Percentiles rank a stretch among this genome's conserved stretches.
Conservation (phyloP, 2,888 invertebrate genomes). For the Orthosia gothica region DNA sequence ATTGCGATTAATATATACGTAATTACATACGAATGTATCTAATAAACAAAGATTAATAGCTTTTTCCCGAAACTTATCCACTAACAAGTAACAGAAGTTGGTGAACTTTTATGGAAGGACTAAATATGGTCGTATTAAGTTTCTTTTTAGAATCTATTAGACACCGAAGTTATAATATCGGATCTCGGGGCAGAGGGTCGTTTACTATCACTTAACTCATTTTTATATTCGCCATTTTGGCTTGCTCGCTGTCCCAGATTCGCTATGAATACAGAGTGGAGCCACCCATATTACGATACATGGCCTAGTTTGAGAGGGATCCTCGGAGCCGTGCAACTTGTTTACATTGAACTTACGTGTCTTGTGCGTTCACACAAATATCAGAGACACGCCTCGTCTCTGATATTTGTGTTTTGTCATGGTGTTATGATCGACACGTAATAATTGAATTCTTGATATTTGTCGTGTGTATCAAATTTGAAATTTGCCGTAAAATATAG, state of each 20-base stretch:
- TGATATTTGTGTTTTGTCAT: conserved; percentile 21
- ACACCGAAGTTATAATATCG: conserved; percentile 82
- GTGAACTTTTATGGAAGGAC: conserved; percentile 74
- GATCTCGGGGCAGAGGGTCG: conserved; percentile 77
- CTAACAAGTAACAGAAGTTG: conserved; percentile 61
- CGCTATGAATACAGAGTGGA: conserved; percentile 85
- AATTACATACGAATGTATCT: conserved; percentile 45
- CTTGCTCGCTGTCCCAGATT: conserved; percentile 84
- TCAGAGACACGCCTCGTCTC: conserved; percentile 12
- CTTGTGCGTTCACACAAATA: conserved; percentile 22
- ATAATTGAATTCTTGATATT: conserved; percentile 26
- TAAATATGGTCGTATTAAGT: conserved; percentile 71
- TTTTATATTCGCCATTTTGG: conserved; percentile 87
- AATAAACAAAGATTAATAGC: conserved; percentile 66
- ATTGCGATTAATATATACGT: conserved; percentile 41
- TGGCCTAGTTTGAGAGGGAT: conserved; percentile 81
- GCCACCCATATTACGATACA: conserved; percentile 83
- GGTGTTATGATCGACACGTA: conserved; percentile 11
- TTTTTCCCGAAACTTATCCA: conserved; percentile 55
- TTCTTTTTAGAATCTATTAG: conserved; percentile 78
- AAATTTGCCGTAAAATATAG: background rate
- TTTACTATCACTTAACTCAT: conserved; percentile 89
- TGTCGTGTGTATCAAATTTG: background rate
- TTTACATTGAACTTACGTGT: conserved; percentile 75
- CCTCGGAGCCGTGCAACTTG: conserved; percentile 74